Percentiles rank a stretch among this genome's conserved stretches.
These are phyloP conservation scores for Corythaixoides concolor DNA, from an alignment of 2,113 vertebrate genomes.

Conservation along the genomic window DNA sequence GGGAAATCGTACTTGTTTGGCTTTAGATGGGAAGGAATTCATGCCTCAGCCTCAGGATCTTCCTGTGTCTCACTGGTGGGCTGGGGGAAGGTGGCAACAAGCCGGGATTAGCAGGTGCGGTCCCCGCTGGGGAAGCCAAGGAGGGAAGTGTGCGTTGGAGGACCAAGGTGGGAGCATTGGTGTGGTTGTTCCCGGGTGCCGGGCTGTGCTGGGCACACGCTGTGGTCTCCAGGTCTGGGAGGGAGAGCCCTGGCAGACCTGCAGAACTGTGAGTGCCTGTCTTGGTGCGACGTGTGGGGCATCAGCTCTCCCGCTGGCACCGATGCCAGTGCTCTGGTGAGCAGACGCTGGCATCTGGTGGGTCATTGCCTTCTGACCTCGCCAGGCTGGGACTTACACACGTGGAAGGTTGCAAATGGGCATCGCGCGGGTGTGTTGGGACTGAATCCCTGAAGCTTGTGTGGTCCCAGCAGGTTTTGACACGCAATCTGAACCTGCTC, in stretches of 20 bases:
- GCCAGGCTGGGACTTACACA: rapidly evolving
- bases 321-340: rapidly evolving
- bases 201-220: neutral
- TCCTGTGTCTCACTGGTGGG: neutral
- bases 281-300: neutral
- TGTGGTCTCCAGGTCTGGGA: neutral
- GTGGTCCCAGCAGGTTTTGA: rapidly evolving
- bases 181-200: rapidly evolving
- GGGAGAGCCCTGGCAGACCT: neutral
- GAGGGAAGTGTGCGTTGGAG: rapidly evolving
- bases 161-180: neutral
- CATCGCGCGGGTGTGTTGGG: rapidly evolving
- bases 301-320: neutral
- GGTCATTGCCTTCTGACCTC: neutral
- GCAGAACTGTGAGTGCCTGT: rapidly evolving
- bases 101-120: neutral
- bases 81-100: neutral
- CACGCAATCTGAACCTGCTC: neutral
- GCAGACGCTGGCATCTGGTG: neutral
- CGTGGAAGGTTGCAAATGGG: neutral
- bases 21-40: neutral
- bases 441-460: rapidly evolving
- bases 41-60: neutral
- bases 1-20: neutral
- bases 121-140: neutral